phyloP scores from a whole-genome alignment of 2,113 vertebrate species.

The Cinclus cinclus region DNA sequence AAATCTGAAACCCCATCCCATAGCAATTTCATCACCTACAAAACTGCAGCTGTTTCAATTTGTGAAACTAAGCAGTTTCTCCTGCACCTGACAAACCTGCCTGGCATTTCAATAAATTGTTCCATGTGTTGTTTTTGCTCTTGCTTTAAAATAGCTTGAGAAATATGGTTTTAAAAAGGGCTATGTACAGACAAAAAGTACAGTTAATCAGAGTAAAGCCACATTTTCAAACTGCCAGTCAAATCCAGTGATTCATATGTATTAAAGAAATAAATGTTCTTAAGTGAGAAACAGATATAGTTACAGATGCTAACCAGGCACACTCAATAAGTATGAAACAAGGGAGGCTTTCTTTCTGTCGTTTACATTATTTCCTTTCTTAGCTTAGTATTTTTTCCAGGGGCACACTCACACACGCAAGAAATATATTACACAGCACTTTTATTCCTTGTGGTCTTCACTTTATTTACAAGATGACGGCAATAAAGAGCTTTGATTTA shows the following conservation, averaged over 20 bases:
- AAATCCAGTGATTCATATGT: background rate
- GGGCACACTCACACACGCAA: background rate
- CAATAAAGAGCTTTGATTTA: conserved; percentile 51
- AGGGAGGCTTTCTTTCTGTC: conserved; percentile 40
- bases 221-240: conserved; percentile 30
- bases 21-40: conserved; percentile 17
- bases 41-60: conserved; percentile 30
- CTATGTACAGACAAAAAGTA: background rate
- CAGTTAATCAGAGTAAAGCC: background rate
- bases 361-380: conserved; percentile 27
- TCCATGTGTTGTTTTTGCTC: conserved; percentile 23
- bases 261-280: conserved; percentile 6
- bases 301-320: conserved; percentile 45
- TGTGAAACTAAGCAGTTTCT: conserved; percentile 9
- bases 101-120: conserved; percentile 25
- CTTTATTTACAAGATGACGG: background rate
- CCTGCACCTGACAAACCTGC: conserved; percentile 33
- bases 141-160: background rate
- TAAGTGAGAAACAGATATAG: background rate
- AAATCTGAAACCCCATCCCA: background rate
- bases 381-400: conserved; percentile 50
- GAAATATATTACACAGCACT: background rate
- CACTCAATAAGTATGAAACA: background rate
- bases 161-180: background rate
- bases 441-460: background rate